phyloP scores from a whole-genome alignment of 2,113 vertebrate species.

The Ptyas mucosa region DNA sequence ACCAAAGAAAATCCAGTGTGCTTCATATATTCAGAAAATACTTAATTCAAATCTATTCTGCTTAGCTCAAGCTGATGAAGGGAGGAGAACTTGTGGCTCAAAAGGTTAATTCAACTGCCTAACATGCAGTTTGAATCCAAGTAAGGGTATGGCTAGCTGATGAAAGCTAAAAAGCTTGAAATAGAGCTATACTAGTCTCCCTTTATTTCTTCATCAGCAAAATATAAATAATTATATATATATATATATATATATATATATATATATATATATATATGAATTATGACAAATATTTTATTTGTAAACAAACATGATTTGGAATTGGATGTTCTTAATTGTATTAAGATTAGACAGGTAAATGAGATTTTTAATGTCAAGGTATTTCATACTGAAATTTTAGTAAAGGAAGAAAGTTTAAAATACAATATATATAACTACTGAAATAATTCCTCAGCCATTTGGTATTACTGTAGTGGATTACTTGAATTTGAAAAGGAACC shows the following conservation, averaged over 20 bases:
- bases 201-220: no score
- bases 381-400: not conserved
- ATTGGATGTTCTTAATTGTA: not conserved
- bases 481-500: conserved; percentile 34
- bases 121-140: no score
- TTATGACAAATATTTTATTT: no score
- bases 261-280: no score
- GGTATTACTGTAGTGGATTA: conserved; percentile 1
- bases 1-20: not conserved
- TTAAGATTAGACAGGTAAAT: not conserved
- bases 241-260: no score
- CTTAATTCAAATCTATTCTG: not conserved
- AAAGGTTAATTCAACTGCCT: no score
- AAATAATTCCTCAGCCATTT: not conserved
- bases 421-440: not conserved
- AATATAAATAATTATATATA: no score
- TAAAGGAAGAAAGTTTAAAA: not conserved
- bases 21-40: not conserved
- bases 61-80: no score
- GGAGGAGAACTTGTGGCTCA: no score
- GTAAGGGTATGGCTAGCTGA: no score
- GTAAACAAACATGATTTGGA: not conserved
- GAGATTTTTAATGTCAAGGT: not conserved
- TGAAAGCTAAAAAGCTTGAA: no score
- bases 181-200: no score